Evolutionary conservation across 2,113 vertebrate species (phyloP).

Genomic region (Psittacara wagleri): DNA sequence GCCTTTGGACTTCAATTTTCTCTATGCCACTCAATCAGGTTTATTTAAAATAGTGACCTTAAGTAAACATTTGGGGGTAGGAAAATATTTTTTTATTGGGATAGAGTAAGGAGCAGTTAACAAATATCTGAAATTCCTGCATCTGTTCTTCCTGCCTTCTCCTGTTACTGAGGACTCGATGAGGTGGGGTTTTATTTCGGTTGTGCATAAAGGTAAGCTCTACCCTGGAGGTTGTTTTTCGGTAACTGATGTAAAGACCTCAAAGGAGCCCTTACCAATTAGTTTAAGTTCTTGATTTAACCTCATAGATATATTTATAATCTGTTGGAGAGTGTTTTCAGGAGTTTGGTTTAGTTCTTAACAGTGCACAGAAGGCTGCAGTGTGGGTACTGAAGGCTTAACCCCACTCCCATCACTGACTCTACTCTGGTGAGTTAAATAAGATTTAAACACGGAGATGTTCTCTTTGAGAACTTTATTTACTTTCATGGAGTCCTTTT

Average conservation of each 20-base stretch:
- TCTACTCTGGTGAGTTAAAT: not conserved
- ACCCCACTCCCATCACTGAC: not conserved
- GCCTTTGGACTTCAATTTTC: constrained; percentile 30
- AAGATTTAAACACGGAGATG: not conserved
- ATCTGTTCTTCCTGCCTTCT: not conserved
- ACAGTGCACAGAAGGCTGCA: not conserved
- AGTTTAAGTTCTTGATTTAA: constrained; percentile 15
- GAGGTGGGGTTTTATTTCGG: not conserved
- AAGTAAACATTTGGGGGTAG: constrained; percentile 6
- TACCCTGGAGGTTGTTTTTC: constrained; percentile 17
- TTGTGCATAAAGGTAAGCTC: not conserved
- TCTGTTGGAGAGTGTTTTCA: constrained; percentile 1
- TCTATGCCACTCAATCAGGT: not conserved
- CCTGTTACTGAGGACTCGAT: not conserved
- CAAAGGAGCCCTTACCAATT: not conserved
- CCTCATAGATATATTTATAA: constrained; percentile 24
- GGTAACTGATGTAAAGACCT: constrained; percentile 4
- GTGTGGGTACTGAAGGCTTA: not conserved
- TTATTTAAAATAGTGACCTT: not conserved
- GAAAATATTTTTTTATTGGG: constrained; percentile 1
- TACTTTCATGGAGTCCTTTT: not conserved
- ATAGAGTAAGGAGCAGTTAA: constrained; percentile 5
- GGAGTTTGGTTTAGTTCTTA: not conserved
- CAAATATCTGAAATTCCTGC: not conserved
- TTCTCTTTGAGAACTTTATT: not conserved